Conservation (phyloP, 2,797 vertebrate species). For the Micromesistius poutassou region DNA sequence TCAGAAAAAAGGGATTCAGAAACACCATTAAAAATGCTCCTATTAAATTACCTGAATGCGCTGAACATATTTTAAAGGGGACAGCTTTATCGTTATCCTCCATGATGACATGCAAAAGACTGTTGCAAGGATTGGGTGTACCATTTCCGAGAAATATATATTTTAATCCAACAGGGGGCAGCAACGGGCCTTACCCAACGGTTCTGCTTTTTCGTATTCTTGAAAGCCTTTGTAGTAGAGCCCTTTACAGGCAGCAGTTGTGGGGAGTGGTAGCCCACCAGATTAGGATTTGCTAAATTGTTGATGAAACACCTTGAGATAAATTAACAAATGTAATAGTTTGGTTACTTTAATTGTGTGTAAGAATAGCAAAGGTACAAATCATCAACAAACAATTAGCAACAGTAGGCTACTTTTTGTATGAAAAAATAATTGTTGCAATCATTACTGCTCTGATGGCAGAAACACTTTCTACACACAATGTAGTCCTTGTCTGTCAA, state of each 20-base stretch:
- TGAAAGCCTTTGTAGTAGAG: neutral
- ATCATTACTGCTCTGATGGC: neutral
- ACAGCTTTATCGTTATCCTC: neutral
- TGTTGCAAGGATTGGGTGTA: neutral
- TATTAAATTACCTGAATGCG: neutral
- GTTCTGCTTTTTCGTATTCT: neutral
- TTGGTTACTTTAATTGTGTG: conserved; percentile 3
- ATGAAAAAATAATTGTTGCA: neutral
- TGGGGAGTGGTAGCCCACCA: neutral
- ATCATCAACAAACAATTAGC: neutral
- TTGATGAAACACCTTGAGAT: neutral
- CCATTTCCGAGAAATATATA: neutral
- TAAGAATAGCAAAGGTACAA: neutral
- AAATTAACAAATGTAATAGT: neutral
- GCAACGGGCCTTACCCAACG: neutral
- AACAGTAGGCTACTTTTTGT: neutral
- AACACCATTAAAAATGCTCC: neutral
- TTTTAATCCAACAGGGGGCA: conserved; percentile 1
- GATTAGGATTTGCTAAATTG: neutral
- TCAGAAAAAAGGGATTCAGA: neutral
- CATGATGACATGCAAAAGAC: neutral
- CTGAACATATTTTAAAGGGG: neutral
- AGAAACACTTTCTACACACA: neutral
- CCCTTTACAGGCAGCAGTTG: neutral
- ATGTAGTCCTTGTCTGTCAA: neutral